Percentiles rank a stretch among this genome's conserved stretches.
These are phyloP conservation scores for Epizoanthus stellaris DNA, from an alignment of 92 coral and sea anemone species.

Conservation along the genomic window DNA sequence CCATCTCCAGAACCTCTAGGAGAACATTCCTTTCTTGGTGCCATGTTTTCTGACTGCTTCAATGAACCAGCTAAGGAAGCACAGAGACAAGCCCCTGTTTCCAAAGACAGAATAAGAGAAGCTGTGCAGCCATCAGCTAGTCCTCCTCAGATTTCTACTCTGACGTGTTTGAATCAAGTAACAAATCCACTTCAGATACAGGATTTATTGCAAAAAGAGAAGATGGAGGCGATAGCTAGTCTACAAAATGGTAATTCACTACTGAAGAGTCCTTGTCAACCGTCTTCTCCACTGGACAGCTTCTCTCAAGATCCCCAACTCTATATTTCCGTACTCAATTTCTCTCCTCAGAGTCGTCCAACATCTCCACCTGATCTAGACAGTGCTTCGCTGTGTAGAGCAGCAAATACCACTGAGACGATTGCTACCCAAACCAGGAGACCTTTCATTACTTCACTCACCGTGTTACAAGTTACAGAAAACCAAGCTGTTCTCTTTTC, in stretches of 20 bases:
- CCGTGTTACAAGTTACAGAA: neutral
- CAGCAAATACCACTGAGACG: neutral
- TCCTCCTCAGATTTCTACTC: neutral
- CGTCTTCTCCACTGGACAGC: neutral
- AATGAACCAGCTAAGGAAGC: conserved; percentile 18
- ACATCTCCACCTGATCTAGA: neutral
- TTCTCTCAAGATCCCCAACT: no score
- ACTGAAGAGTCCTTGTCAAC: neutral
- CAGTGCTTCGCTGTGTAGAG: neutral
- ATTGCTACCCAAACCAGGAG: neutral
- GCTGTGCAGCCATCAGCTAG: neutral
- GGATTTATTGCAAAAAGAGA: neutral
- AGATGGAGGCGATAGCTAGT: neutral
- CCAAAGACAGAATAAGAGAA: conserved; percentile 3
- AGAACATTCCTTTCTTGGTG: conserved; percentile 27
- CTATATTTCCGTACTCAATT: no score
- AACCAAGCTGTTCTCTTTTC: neutral
- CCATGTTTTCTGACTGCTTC: conserved; percentile 28
- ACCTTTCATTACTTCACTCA: neutral
- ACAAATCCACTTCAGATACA: neutral
- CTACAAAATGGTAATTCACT: neutral
- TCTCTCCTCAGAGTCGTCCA: neutral
- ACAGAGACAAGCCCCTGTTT: neutral
- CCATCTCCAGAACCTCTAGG: conserved; percentile 39
- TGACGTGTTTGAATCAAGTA: neutral